Evolutionary conservation across 2,113 vertebrate genomes (phyloP), one percentile per base, ranked within the genome.

Genomic region (Brachyhypopomus gauderio): DNA sequence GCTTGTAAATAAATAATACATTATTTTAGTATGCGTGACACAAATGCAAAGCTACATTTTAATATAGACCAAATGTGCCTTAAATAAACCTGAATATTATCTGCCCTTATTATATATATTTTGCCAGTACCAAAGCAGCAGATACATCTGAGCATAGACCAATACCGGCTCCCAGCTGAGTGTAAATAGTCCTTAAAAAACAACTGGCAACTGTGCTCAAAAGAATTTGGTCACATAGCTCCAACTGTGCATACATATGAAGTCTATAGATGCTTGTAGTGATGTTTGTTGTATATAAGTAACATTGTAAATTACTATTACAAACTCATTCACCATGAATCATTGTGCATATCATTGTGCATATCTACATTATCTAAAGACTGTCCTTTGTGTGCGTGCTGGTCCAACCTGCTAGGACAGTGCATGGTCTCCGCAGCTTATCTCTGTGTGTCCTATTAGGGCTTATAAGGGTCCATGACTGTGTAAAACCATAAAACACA

Each of bases 401-500:
- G 36, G 27, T 19, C 72, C 23, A 62, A 69, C 78, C 60, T 80
- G 81, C 81, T 80, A 72, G 67, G 75, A 34, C n/a, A 79, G 36
- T 30, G 62, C 75, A 72, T 76, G 67, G 70, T 23, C 62, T 85
- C 30, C 74, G 60, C 77, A 66, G 71, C 63, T 56, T 60, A 70
- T 38, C 27, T 34, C 79, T 85, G 79, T 79, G 76, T 60, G 63
- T 72, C 78, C 81, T 80, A 83, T 85, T 87, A 78, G 80, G 69
- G 34, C 83, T 85, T 85, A 85, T 81, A 83, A 72, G 78, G 75
- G 83, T 87, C 75, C 75, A 27, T 83, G 74, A 87, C 77, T 87
- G 84, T 87, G 83, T 87, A 83, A 87, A 87, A 85, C 83, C 81
- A 83, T 87, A 85, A 87, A 87, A 87, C 81, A 85, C 30, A 83